Percentiles rank a stretch among this genome's conserved stretches.
These are phyloP conservation scores for Lycia hirtaria DNA, from an alignment of 2,888 invertebrate genomes.

Conservation along the genomic window DNA sequence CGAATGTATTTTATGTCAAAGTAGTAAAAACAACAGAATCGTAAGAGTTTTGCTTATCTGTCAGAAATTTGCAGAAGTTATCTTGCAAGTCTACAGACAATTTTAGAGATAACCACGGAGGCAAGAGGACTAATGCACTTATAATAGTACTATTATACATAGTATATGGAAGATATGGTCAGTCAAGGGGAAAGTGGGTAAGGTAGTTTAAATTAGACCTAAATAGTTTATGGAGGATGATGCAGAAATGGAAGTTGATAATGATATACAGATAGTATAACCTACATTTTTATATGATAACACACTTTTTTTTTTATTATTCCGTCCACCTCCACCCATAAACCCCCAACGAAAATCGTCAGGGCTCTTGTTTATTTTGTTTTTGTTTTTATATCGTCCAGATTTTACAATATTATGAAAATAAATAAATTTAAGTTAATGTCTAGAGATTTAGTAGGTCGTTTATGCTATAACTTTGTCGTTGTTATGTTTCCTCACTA, in stretches of 20 bases:
- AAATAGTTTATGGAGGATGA: slow-evolving; percentile 39
- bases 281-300: too few relatives aligned
- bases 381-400: too few relatives aligned
- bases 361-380: too few relatives aligned
- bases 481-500: too few relatives aligned
- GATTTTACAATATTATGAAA: too few relatives aligned
- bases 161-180: slow-evolving; percentile 15
- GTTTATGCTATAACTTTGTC: too few relatives aligned
- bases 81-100: slow-evolving; percentile 11
- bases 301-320: too few relatives aligned
- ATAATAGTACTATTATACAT: slow-evolving; percentile 70
- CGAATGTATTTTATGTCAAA: background rate
- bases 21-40: background rate
- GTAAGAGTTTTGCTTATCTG: background rate
- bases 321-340: too few relatives aligned
- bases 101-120: slow-evolving; percentile 55
- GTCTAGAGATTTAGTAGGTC: too few relatives aligned
- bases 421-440: too few relatives aligned
- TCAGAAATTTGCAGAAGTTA: background rate
- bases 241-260: slow-evolving; percentile 19
- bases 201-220: slow-evolving; percentile 63
- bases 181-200: slow-evolving; percentile 64
- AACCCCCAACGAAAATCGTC: too few relatives aligned
- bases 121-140: slow-evolving; percentile 67
- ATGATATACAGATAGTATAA: background rate